phyloP scores from a whole-genome alignment of 1,140 invertebrate species.

The Uloborus diversus region DNA sequence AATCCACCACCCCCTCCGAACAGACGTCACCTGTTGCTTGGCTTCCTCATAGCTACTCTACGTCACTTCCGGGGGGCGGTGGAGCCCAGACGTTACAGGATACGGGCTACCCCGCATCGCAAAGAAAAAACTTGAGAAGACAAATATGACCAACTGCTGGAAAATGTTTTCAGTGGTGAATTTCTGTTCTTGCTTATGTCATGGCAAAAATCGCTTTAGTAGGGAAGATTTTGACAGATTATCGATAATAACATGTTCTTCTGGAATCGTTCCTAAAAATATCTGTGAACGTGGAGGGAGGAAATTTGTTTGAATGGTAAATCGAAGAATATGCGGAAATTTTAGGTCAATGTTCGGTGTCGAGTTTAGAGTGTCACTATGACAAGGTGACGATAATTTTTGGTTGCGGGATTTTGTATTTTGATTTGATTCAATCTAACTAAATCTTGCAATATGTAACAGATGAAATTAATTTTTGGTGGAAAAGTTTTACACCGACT shows the following conservation, averaged over 20 bases:
- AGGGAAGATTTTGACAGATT: not conserved
- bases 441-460: not conserved
- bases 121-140: no score
- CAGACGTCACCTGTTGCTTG: not conserved
- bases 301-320: no score
- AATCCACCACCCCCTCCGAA: slow-evolving; percentile 1
- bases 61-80: slow-evolving; percentile 29
- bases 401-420: no score
- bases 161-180: no score
- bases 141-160: no score
- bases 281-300: no score
- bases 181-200: no score
- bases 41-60: not conserved
- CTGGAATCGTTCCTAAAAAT: not conserved
- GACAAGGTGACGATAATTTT: slow-evolving; percentile 14
- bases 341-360: slow-evolving; percentile 42
- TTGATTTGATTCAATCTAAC: not conserved
- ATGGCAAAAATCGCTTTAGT: not conserved
- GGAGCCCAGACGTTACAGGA: slow-evolving; percentile 30
- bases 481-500: not conserved
- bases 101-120: not conserved
- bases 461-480: not conserved
- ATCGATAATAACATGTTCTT: not conserved
- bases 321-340: not conserved
- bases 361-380: slow-evolving; percentile 48